Evolutionary conservation across 2,888 invertebrate genomes (phyloP).

Genomic region (Smittia aterrima): DNA sequence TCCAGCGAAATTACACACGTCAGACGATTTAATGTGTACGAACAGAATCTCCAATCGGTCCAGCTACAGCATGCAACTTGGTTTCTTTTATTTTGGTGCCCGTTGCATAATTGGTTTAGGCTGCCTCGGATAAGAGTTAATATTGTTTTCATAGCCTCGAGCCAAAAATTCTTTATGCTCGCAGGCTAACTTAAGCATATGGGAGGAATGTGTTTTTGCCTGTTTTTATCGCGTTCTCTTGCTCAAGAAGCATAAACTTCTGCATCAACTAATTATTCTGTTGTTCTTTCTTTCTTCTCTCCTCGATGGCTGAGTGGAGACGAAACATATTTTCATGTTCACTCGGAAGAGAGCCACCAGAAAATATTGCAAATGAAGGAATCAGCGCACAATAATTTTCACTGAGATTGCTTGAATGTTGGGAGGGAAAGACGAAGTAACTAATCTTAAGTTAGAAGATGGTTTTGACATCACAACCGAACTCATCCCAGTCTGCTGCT

Average conservation of each 20-base stretch:
- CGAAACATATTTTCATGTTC: background rate
- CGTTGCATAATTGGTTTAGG: constrained; percentile 40
- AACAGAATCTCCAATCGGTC: constrained; percentile 6
- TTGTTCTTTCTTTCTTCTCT: background rate
- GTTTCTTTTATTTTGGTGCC: constrained; percentile 22
- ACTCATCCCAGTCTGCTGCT: background rate
- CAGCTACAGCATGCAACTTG: constrained; percentile 41
- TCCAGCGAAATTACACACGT: constrained; percentile 41
- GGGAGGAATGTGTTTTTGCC: constrained; percentile 11
- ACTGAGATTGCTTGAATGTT: too few species aligned
- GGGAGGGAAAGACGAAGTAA: too few species aligned
- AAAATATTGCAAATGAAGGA: too few species aligned
- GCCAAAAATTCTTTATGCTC: constrained; percentile 35
- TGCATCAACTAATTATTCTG: constrained; percentile 34
- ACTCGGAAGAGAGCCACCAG: too few species aligned
- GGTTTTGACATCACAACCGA: background rate
- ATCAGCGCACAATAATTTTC: too few species aligned
- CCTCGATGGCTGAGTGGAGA: background rate
- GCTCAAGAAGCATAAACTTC: constrained; percentile 19
- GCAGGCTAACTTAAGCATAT: constrained; percentile 36
- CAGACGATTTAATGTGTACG: constrained; percentile 39
- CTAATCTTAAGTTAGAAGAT: too few species aligned
- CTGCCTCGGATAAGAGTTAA: constrained; percentile 23
- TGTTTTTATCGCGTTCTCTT: background rate
- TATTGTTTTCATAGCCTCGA: constrained; percentile 41